Evolutionary conservation across 2,888 invertebrate genomes (phyloP).

Genomic region (Sturmia bella): DNA sequence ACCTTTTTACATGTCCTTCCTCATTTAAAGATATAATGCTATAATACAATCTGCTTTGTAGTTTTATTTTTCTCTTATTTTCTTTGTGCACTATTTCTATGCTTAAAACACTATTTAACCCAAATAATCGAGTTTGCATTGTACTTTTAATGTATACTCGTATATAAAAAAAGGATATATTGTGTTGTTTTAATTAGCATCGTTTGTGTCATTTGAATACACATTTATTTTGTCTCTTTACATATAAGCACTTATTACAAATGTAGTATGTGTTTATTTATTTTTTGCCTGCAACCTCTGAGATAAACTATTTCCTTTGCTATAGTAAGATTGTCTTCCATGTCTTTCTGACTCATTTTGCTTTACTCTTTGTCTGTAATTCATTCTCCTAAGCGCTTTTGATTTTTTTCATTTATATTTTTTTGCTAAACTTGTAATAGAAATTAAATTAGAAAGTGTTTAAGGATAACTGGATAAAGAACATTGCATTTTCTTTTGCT

Average conservation of each 20-base stretch:
- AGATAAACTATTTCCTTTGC: slow-evolving; percentile 43
- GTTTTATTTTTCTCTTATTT: neutral
- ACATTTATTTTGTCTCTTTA: slow-evolving; percentile 7
- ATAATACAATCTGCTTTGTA: neutral
- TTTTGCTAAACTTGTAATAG: slow-evolving; percentile 6
- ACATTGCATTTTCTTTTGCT: slow-evolving; percentile 14
- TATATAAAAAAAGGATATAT: neutral
- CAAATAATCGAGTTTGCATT: slow-evolving; percentile 33
- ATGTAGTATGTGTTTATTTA: neutral
- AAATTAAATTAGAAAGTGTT: slow-evolving; percentile 38
- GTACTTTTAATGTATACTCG: no score
- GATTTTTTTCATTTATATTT: neutral
- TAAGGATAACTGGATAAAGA: neutral
- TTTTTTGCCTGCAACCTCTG: slow-evolving; percentile 29
- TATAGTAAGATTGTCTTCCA: slow-evolving; percentile 18
- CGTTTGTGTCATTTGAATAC: slow-evolving; percentile 43
- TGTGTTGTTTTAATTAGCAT: slow-evolving; percentile 50
- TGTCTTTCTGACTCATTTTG: slow-evolving; percentile 55
- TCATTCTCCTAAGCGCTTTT: neutral
- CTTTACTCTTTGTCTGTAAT: slow-evolving; percentile 27
- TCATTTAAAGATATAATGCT: no score
- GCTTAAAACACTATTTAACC: slow-evolving; percentile 27
- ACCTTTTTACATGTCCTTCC: no score
- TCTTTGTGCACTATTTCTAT: neutral
- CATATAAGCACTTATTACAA: no score